phyloP scores from a whole-genome alignment of 2,113 vertebrate genomes.

The Protobothrops flavoviridis region DNA sequence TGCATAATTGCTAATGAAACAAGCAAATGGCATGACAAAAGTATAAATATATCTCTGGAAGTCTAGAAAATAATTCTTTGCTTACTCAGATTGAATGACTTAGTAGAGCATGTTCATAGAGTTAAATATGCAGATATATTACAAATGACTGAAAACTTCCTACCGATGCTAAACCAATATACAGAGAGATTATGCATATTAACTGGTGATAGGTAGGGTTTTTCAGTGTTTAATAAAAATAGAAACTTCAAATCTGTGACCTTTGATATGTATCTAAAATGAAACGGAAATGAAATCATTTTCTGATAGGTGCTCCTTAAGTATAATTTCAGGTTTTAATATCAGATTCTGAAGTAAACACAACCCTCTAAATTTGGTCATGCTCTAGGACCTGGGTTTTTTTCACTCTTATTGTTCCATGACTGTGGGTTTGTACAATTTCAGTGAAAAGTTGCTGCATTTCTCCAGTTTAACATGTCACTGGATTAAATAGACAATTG shows the following conservation, averaged over 20 bases:
- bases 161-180: neutral
- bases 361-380: neutral
- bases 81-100: neutral
- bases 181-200: neutral
- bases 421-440: neutral
- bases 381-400: neutral
- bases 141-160: neutral
- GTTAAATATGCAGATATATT: neutral
- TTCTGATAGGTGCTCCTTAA: neutral
- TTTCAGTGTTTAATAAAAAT: neutral
- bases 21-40: neutral
- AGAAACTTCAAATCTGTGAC: no score
- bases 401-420: neutral
- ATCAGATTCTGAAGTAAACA: neutral
- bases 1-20: neutral
- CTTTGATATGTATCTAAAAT: neutral
- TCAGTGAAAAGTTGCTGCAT: conserved; percentile 10
- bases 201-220: neutral
- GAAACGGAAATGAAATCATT: neutral
- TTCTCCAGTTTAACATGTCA: conserved; percentile 17
- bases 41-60: neutral
- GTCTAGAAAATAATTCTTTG: neutral
- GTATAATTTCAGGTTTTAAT: neutral
- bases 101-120: neutral
- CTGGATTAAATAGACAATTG: conserved; percentile 29